A percentile compares a stretch with the other conserved stretches of the same genome.
Evolutionary conservation across 2,888 invertebrate species (phyloP).

Genomic region (Tiliacea citrago): DNA sequence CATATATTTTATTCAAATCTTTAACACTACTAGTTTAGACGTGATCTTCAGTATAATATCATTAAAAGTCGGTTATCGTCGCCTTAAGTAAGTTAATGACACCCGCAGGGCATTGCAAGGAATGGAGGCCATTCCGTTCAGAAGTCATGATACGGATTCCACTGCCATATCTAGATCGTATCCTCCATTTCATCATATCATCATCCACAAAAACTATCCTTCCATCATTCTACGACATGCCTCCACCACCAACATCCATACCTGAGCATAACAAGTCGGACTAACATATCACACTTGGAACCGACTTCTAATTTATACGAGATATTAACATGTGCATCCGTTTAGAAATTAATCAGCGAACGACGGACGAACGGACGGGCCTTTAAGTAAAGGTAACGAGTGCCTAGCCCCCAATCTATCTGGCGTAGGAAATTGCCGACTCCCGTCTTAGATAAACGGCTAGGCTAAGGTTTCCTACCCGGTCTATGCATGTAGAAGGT

Average conservation of each 20-base stretch:
- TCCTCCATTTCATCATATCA: conserved; percentile 18
- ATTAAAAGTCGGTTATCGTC: too few species aligned
- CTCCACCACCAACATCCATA: background rate
- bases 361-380: conserved; percentile 73
- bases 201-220: conserved; percentile 18
- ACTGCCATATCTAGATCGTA: background rate
- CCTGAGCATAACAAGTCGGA: conserved; percentile 20
- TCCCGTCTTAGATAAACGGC: conserved; percentile 85
- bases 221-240: conserved; percentile 29
- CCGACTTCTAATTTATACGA: conserved; percentile 74
- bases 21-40: too few species aligned
- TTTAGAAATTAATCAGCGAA: conserved; percentile 80
- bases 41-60: too few species aligned
- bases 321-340: conserved; percentile 73
- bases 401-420: conserved; percentile 84
- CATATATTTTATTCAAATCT: too few species aligned
- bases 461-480: conserved; percentile 73
- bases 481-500: conserved; percentile 59
- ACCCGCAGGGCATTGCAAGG: background rate
- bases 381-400: conserved; percentile 77
- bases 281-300: conserved; percentile 35
- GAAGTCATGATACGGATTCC: conserved; percentile 13
- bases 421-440: conserved; percentile 87
- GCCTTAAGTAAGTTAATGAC: too few species aligned
- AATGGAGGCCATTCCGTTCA: conserved; percentile 6